These are phyloP conservation scores for Cosmia pyralina DNA, from an alignment of 2,888 invertebrate genomes.

Conservation along the genomic window DNA sequence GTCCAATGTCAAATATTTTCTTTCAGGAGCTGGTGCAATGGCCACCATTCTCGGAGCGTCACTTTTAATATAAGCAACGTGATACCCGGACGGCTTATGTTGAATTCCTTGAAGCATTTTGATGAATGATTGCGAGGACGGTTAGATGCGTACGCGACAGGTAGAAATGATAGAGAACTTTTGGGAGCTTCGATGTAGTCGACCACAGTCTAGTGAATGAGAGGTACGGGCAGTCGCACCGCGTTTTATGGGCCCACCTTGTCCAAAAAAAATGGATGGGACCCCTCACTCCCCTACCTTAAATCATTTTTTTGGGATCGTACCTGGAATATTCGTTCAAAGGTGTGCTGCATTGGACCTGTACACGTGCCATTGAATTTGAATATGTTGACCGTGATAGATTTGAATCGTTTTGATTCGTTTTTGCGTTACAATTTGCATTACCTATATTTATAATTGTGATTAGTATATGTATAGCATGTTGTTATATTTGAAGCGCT, in stretches of 20 bases:
- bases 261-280: slow-evolving; percentile 84
- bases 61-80: slow-evolving; percentile 66
- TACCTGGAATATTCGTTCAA: slow-evolving; percentile 83
- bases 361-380: slow-evolving; percentile 86
- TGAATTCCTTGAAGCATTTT: slow-evolving; percentile 78
- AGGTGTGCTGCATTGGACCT: slow-evolving; percentile 70
- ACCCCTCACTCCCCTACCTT: slow-evolving; percentile 82
- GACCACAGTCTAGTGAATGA: slow-evolving; percentile 82
- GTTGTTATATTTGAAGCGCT: slow-evolving; percentile 11
- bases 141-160: slow-evolving; percentile 63
- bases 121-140: slow-evolving; percentile 38
- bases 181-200: slow-evolving; percentile 73
- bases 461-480: neutral
- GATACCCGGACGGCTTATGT: slow-evolving; percentile 68
- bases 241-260: slow-evolving; percentile 82
- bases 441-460: slow-evolving; percentile 1
- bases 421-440: neutral
- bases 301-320: slow-evolving; percentile 79
- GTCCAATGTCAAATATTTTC: slow-evolving; percentile 75
- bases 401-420: slow-evolving; percentile 42
- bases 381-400: slow-evolving; percentile 73
- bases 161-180: slow-evolving; percentile 60
- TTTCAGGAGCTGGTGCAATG: slow-evolving; percentile 89
- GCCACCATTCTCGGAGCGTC: slow-evolving; percentile 83
- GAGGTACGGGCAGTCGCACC: slow-evolving; percentile 72